These are phyloP conservation scores for Steinernema scapterisci DNA, from an alignment of 2,888 invertebrate species.

Conservation along the genomic window DNA sequence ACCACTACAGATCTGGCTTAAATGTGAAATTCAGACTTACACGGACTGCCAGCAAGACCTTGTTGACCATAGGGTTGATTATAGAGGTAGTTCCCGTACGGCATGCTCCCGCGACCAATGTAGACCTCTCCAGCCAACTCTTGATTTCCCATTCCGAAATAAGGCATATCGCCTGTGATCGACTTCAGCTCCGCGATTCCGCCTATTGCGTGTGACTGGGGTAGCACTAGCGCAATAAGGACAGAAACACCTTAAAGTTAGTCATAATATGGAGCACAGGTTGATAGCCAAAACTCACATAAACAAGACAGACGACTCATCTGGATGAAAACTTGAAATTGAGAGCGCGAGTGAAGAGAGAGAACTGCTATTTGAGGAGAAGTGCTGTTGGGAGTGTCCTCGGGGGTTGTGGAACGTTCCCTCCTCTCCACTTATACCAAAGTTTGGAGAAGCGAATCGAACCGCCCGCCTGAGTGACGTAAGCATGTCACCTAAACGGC, in stretches of 20 bases:
- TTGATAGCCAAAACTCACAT: background rate
- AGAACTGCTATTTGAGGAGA: slow-evolving; percentile 28
- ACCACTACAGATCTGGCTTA: background rate
- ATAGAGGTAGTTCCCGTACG: slow-evolving; percentile 2
- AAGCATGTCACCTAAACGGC: background rate
- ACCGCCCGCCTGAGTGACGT: slow-evolving; percentile 16
- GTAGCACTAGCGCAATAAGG: background rate
- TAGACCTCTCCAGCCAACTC: slow-evolving; percentile 49
- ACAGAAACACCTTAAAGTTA: background rate
- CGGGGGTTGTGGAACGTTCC: background rate
- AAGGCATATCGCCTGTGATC: slow-evolving; percentile 50
- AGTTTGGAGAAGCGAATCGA: background rate
- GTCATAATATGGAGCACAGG: background rate
- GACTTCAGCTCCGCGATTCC: slow-evolving; percentile 49
- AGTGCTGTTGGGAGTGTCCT: background rate
- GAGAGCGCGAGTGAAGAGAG: slow-evolving; percentile 6
- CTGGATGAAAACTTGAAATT: background rate
- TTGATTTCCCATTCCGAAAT: slow-evolving; percentile 50
- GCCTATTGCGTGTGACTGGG: slow-evolving; percentile 39
- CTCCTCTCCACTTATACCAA: slow-evolving; percentile 10
- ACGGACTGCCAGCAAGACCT: background rate
- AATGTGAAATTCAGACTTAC: background rate
- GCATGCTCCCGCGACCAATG: background rate
- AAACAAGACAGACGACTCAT: background rate
- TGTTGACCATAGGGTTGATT: slow-evolving; percentile 4